These are phyloP conservation scores for Lasioglossum lativentre DNA, from an alignment of 2,888 invertebrate genomes.

Conservation along the genomic window DNA sequence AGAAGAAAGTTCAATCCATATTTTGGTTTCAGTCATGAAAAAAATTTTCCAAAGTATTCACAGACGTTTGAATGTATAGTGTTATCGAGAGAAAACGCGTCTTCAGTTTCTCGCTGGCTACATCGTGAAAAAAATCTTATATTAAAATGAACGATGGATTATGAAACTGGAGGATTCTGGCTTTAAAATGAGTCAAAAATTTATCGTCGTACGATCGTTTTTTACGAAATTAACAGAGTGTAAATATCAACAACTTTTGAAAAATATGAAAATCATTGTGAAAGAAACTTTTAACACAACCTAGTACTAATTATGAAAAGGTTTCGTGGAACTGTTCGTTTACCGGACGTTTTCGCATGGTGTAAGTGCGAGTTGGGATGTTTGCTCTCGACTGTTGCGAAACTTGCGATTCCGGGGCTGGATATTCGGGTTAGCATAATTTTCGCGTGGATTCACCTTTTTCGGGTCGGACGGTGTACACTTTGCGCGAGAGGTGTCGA, in stretches of 20 bases:
- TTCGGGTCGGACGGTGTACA: neutral
- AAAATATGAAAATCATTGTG: too few species aligned
- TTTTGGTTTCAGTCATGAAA: too few species aligned
- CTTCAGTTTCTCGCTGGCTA: too few species aligned
- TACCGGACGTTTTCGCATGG: neutral
- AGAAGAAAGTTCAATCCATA: too few species aligned
- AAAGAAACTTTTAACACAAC: neutral
- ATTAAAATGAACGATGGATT: neutral
- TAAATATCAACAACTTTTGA: neutral
- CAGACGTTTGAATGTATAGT: neutral
- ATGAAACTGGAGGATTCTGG: too few species aligned
- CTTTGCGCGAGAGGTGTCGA: neutral
- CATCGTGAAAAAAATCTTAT: neutral
- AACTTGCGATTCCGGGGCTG: neutral
- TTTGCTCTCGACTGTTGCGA: neutral
- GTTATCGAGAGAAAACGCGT: neutral
- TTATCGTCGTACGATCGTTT: too few species aligned
- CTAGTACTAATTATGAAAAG: neutral
- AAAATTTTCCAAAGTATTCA: neutral
- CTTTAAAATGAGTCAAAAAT: too few species aligned
- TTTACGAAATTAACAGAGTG: neutral
- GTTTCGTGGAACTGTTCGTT: neutral
- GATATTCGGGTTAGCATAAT: neutral
- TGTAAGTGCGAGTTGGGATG: neutral
- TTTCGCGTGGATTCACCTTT: neutral